Conservation (phyloP, 2,113 vertebrate species). For the Terrapene triunguis region DNA sequence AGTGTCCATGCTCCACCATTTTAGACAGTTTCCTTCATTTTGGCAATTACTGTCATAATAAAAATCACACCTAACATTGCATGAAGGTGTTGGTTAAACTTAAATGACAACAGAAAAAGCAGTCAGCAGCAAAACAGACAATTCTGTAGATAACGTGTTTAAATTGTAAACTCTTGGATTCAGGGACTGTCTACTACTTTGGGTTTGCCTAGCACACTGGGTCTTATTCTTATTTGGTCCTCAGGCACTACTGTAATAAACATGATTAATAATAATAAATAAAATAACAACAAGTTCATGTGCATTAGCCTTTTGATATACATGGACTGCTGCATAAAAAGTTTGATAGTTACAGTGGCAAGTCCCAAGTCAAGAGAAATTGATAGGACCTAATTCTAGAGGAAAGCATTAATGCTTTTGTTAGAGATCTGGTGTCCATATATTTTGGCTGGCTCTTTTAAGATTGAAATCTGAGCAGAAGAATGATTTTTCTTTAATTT, state of each 20-base stretch:
- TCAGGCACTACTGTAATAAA: background rate
- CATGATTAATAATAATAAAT: background rate
- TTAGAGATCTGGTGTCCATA: background rate
- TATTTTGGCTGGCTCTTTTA: background rate
- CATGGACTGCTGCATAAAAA: background rate
- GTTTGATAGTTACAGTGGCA: background rate
- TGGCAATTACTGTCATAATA: background rate
- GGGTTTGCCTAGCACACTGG: background rate
- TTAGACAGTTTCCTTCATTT: background rate
- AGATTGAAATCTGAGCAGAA: background rate
- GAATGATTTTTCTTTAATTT: conserved; percentile 19
- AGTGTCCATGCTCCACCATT: background rate
- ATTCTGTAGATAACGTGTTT: background rate
- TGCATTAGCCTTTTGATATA: background rate
- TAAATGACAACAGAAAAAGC: background rate
- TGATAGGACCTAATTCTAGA: background rate
- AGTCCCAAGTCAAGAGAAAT: background rate
- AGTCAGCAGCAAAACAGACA: background rate
- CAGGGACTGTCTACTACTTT: background rate
- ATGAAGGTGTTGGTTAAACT: background rate
- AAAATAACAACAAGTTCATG: too few species aligned
- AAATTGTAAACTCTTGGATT: background rate
- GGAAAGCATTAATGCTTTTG: background rate
- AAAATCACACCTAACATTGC: background rate
- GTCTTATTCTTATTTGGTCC: background rate